These are phyloP conservation scores for Luffia ferchaultella DNA, from an alignment of 2,888 invertebrate genomes.

Conservation along the genomic window DNA sequence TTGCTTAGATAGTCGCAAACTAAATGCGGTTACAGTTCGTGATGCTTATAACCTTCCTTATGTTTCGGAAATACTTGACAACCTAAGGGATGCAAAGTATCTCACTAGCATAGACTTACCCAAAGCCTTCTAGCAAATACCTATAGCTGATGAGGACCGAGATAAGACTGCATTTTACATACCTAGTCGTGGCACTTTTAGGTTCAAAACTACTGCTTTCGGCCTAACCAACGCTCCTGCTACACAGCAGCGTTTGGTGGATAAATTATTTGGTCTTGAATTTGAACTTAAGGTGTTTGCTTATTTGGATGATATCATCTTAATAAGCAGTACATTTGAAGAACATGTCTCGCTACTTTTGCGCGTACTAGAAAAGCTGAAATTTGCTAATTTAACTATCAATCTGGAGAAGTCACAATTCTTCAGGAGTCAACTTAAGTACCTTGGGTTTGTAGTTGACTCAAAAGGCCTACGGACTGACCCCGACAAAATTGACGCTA, in stretches of 20 bases:
- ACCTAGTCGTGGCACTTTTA: too few species aligned
- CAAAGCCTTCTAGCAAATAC: constrained; percentile 10
- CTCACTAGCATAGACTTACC: constrained; percentile 1
- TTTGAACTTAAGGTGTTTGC: too few species aligned
- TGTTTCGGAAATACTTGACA: background rate
- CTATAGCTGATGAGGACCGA: constrained; percentile 1
- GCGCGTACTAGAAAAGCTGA: constrained; percentile 13
- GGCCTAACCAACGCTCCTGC: too few species aligned
- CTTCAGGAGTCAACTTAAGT: constrained; percentile 16
- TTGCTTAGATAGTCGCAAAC: background rate
- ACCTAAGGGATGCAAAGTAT: background rate
- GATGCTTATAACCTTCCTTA: too few species aligned
- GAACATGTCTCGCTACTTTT: constrained; percentile 10
- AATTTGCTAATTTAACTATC: constrained; percentile 19
- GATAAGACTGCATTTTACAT: constrained; percentile 9
- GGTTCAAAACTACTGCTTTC: too few species aligned
- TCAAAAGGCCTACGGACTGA: constrained; percentile 17
- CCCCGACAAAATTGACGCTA: too few species aligned
- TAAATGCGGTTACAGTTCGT: too few species aligned
- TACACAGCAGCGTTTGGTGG: too few species aligned
- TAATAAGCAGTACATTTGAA: constrained; percentile 3
- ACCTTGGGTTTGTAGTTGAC: constrained; percentile 22
- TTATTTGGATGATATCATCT: constrained; percentile 19
- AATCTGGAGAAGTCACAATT: constrained; percentile 19
- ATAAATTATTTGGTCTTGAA: constrained; percentile 9